phyloP scores from a whole-genome alignment of 2,888 invertebrate genomes.

The Arrhopalites spinosus region DNA sequence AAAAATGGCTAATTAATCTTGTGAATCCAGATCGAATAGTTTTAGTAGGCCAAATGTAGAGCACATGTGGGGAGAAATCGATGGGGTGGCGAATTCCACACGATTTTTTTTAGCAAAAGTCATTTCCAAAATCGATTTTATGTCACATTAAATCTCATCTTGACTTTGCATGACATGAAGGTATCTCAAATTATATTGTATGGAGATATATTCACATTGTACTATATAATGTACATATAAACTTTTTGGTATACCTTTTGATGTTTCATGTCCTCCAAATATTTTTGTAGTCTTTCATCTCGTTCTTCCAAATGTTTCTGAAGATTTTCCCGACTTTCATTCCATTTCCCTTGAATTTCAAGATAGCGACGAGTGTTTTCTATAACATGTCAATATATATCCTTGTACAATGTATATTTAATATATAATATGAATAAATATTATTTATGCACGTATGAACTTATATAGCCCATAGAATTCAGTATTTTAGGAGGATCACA shows the following conservation, averaged over 20 bases:
- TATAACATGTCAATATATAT: too few relatives aligned
- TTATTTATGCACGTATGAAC: too few relatives aligned
- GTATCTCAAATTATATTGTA: not conserved
- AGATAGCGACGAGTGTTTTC: slow-evolving; percentile 57
- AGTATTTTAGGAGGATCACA: too few relatives aligned
- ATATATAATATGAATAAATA: too few relatives aligned
- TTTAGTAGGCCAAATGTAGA: not conserved
- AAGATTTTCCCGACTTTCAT: slow-evolving; percentile 57
- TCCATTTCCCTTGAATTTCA: slow-evolving; percentile 57
- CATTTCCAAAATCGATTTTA: not conserved
- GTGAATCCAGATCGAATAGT: not conserved
- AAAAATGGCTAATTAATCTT: not conserved
- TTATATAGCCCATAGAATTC: too few relatives aligned
- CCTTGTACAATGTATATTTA: too few relatives aligned
- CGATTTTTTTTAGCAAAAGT: not conserved
- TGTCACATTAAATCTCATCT: not conserved
- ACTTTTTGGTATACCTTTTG: slow-evolving; percentile 55
- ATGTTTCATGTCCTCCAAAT: slow-evolving; percentile 57
- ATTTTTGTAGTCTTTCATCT: slow-evolving; percentile 56
- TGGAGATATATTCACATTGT: not conserved
- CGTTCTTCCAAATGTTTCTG: slow-evolving; percentile 56
- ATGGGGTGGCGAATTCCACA: not conserved
- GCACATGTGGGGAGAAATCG: not conserved
- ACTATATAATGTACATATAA: not conserved
- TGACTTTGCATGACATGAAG: not conserved